Evolutionary conservation across 2,797 vertebrate species (phyloP).

Genomic region (Tiaroga cobitis): DNA sequence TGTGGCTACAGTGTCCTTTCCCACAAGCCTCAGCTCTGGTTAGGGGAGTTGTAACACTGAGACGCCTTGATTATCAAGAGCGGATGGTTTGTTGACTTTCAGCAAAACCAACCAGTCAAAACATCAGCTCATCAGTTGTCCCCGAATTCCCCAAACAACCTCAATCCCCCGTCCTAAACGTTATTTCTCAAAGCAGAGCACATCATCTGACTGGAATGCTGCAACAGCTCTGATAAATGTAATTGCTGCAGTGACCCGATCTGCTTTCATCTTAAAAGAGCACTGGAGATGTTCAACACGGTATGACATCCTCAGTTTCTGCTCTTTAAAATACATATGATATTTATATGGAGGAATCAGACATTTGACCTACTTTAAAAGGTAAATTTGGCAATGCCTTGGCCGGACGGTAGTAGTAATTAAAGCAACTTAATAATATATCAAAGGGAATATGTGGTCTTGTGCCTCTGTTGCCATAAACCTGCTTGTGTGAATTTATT

Average conservation of each 20-base stretch:
- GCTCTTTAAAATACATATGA: slow-evolving; percentile 31
- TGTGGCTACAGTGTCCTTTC: background rate
- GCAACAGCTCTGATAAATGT: slow-evolving; percentile 54
- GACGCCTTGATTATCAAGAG: slow-evolving; percentile 15
- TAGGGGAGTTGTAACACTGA: background rate
- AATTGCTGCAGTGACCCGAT: slow-evolving; percentile 47
- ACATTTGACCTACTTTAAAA: slow-evolving; percentile 27
- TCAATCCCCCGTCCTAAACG: slow-evolving; percentile 56
- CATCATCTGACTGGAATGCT: slow-evolving; percentile 68
- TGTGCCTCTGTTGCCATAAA: slow-evolving; percentile 26
- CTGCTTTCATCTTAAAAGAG: slow-evolving; percentile 60
- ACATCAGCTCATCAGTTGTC: slow-evolving; percentile 43
- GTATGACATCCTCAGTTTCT: slow-evolving; percentile 15
- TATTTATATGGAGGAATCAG: slow-evolving; percentile 42
- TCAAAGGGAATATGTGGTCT: slow-evolving; percentile 3
- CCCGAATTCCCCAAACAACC: slow-evolving; percentile 57
- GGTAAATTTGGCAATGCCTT: background rate
- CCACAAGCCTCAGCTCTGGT: background rate
- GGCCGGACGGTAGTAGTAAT: background rate
- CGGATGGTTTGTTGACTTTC: slow-evolving; percentile 54
- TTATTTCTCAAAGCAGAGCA: slow-evolving; percentile 66
- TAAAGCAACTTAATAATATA: slow-evolving; percentile 10
- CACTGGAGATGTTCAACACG: slow-evolving; percentile 62
- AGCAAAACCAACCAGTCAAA: slow-evolving; percentile 57
- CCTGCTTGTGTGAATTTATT: slow-evolving; percentile 11